phyloP scores from a whole-genome alignment of 2,888 invertebrate species.

The Dioctria rufipes region DNA sequence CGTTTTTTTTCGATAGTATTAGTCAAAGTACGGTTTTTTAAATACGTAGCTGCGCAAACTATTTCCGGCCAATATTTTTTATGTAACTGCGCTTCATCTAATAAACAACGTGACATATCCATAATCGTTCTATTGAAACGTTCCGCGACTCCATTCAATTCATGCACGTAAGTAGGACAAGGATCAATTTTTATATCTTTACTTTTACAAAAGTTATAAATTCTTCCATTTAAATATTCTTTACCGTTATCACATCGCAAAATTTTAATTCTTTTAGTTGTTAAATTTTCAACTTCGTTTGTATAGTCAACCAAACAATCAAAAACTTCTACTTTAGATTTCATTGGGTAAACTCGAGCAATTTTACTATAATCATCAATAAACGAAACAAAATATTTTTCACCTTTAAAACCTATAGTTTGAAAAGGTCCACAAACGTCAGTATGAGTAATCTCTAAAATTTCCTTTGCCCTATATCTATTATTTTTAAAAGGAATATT shows the following conservation, averaged over 20 bases:
- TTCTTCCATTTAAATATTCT: neutral
- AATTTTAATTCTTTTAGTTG: conserved; percentile 3
- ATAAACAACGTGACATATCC: conserved; percentile 60
- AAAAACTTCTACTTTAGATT: neutral
- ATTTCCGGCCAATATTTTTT: conserved; percentile 55
- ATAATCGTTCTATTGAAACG: conserved; percentile 60
- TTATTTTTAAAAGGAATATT: conserved; percentile 57
- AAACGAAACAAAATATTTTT: conserved; percentile 24
- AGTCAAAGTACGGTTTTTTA: conserved; percentile 54
- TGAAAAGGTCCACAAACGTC: conserved; percentile 39
- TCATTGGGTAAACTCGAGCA: conserved; percentile 16
- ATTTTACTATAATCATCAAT: conserved; percentile 33
- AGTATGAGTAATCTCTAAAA: conserved; percentile 40
- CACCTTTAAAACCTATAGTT: conserved; percentile 4
- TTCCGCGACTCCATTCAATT: conserved; percentile 61
- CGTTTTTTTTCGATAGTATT: conserved; percentile 53
- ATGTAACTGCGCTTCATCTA: conserved; percentile 59
- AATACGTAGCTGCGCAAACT: conserved; percentile 49
- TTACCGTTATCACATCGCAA: neutral
- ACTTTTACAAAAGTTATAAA: too few species aligned
- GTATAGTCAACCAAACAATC: neutral
- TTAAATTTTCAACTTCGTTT: neutral
- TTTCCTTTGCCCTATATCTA: conserved; percentile 31
- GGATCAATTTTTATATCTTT: conserved; percentile 52
- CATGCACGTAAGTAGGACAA: conserved; percentile 61